phyloP scores from a whole-genome alignment of 2,113 vertebrate genomes.

The Dromas ardeola region DNA sequence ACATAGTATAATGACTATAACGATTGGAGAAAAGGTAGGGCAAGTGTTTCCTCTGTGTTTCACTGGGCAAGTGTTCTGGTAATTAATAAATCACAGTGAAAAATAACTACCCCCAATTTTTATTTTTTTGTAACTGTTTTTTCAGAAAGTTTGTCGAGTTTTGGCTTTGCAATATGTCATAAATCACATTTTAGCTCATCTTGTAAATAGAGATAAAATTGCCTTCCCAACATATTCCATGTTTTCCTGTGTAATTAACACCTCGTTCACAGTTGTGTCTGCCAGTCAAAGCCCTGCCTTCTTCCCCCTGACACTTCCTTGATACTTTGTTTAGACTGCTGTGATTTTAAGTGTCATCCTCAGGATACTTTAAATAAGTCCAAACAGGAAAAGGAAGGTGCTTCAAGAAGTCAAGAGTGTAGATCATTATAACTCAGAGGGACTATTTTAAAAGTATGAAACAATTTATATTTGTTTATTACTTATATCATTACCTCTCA shows the following conservation, averaged over 20 bases:
- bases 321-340: slow-evolving; percentile 67
- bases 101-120: background rate
- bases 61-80: background rate
- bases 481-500: background rate
- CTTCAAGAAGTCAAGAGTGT: slow-evolving; percentile 42
- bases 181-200: slow-evolving; percentile 60
- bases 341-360: slow-evolving; percentile 46
- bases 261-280: slow-evolving; percentile 71
- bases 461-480: slow-evolving; percentile 13
- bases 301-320: slow-evolving; percentile 67
- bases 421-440: background rate
- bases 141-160: background rate
- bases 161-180: slow-evolving; percentile 18
- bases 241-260: slow-evolving; percentile 80
- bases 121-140: background rate
- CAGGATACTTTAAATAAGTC: slow-evolving; percentile 38
- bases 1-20: background rate
- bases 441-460: slow-evolving; percentile 11
- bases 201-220: slow-evolving; percentile 65
- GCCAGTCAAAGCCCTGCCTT: slow-evolving; percentile 65
- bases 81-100: background rate
- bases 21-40: background rate
- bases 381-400: slow-evolving; percentile 49
- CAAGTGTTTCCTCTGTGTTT: background rate
- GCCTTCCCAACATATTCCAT: slow-evolving; percentile 49